These are phyloP conservation scores for Lerista edwardsae DNA, from an alignment of 2,797 vertebrate genomes.

Conservation along the genomic window DNA sequence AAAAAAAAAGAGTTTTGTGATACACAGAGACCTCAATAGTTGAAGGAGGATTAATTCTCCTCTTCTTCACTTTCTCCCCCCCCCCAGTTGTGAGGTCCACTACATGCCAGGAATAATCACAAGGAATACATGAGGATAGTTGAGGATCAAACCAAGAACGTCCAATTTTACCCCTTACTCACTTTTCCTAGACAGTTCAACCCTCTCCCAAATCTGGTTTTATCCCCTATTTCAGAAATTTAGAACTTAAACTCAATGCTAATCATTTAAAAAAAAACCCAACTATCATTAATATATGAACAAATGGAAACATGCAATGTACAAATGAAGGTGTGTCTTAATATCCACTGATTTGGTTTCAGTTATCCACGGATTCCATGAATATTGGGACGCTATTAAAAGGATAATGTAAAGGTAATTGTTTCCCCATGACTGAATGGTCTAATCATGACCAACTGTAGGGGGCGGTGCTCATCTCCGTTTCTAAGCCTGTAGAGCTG, in stretches of 20 bases:
- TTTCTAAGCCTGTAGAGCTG: too few species aligned
- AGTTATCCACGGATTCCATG: too few species aligned
- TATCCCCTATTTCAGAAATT: not conserved
- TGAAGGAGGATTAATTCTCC: not conserved
- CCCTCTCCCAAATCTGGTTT: too few species aligned
- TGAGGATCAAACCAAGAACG: not conserved
- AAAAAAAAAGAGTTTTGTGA: slow-evolving; percentile 17
- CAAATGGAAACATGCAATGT: not conserved
- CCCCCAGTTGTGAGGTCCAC: not conserved
- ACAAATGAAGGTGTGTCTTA: too few species aligned
- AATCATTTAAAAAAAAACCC: not conserved
- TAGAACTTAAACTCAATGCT: not conserved
- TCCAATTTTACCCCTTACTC: not conserved
- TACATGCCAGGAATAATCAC: not conserved
- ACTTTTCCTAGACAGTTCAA: not conserved
- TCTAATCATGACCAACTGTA: too few species aligned
- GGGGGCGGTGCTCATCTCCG: too few species aligned
- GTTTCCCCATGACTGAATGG: too few species aligned
- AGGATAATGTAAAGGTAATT: too few species aligned
- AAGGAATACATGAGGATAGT: not conserved
- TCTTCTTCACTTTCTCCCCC: not conserved
- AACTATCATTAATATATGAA: not conserved
- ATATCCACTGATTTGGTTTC: too few species aligned
- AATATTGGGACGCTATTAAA: too few species aligned
- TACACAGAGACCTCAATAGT: not conserved